Evolutionary conservation across 2,888 invertebrate species (phyloP).

Genomic region (Dasysyrphus tricinctus): DNA sequence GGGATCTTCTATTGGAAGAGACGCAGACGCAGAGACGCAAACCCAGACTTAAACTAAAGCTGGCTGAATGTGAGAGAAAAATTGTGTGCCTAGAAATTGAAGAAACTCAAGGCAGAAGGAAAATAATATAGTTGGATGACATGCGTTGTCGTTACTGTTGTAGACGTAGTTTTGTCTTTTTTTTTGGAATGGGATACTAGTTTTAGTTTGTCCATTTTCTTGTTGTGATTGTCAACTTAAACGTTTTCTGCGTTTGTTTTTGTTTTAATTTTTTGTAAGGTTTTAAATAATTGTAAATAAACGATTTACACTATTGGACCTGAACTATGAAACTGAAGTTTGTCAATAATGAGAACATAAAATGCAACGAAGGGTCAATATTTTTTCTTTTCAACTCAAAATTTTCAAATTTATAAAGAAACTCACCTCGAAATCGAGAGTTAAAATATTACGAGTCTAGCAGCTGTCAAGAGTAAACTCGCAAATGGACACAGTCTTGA

Average conservation of each 20-base stretch:
- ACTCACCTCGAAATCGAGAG: too few relatives aligned
- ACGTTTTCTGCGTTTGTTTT: conserved; percentile 43
- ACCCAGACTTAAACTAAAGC: neutral
- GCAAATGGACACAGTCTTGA: too few relatives aligned
- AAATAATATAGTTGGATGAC: conserved; percentile 27
- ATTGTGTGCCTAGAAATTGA: conserved; percentile 21
- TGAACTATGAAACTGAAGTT: conserved; percentile 21
- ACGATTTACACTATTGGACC: neutral
- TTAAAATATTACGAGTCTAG: too few relatives aligned
- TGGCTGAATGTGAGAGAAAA: conserved; percentile 24
- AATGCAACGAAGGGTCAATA: too few relatives aligned
- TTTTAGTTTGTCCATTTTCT: conserved; percentile 56
- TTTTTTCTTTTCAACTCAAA: too few relatives aligned
- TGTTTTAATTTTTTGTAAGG: neutral
- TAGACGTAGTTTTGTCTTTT: conserved; percentile 10
- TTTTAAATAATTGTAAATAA: conserved; percentile 13
- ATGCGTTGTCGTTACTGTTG: conserved; percentile 50
- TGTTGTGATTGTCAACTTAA: conserved; percentile 69
- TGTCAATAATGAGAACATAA: neutral
- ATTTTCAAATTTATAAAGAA: too few relatives aligned
- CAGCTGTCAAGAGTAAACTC: too few relatives aligned
- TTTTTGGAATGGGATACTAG: conserved; percentile 47
- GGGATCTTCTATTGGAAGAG: conserved; percentile 8
- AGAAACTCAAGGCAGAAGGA: conserved; percentile 13
- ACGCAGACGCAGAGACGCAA: neutral